Evolutionary conservation across 2,113 vertebrate species (phyloP).

Genomic region (Micromys minutus): DNA sequence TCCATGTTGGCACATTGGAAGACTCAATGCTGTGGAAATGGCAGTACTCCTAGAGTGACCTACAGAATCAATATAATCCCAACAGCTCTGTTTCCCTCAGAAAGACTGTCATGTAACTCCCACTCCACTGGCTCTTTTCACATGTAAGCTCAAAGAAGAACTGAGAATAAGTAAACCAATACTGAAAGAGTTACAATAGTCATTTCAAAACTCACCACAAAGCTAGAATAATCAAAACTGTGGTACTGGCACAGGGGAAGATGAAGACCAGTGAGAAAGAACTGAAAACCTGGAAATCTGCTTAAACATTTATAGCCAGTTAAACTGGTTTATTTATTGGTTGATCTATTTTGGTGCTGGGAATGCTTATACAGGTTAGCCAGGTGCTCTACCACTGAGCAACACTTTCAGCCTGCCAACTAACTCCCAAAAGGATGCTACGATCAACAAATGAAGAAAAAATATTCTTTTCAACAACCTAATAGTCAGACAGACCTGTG

Average conservation of each 20-base stretch:
- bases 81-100: neutral
- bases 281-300: neutral
- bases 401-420: neutral
- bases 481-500: neutral
- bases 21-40: too few relatives aligned
- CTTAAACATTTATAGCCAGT: neutral
- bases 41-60: neutral
- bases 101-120: neutral
- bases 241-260: neutral
- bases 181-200: neutral
- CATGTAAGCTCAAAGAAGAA: neutral
- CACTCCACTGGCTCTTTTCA: neutral
- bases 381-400: neutral
- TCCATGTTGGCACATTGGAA: neutral
- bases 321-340: neutral
- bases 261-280: neutral
- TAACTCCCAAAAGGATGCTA: neutral
- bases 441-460: neutral
- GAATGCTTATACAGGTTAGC: neutral
- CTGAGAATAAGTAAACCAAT: neutral
- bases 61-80: neutral
- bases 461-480: neutral
- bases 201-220: neutral
- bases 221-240: neutral
- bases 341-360: neutral